phyloP scores from a whole-genome alignment of 2,888 invertebrate species.

The Melinaea marsaeus region DNA sequence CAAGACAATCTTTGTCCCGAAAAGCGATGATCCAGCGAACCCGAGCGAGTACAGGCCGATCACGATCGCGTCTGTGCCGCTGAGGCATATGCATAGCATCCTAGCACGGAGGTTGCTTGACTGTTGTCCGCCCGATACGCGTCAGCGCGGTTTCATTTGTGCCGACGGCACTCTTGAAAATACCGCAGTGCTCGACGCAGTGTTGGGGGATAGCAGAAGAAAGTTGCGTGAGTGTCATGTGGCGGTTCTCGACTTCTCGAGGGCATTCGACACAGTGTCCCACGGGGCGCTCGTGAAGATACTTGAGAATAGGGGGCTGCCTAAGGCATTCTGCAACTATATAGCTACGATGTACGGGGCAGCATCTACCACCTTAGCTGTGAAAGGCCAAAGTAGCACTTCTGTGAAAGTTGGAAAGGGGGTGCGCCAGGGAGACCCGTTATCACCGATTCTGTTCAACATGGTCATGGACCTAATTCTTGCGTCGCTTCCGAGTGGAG shows the following conservation, averaged over 20 bases:
- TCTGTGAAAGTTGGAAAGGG: slow-evolving; percentile 41
- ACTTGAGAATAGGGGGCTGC: slow-evolving; percentile 44
- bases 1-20: slow-evolving; percentile 35
- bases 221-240: slow-evolving; percentile 44
- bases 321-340: slow-evolving; percentile 39
- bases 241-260: slow-evolving; percentile 55
- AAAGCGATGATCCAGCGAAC: slow-evolving; percentile 28
- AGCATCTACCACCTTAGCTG: slow-evolving; percentile 39
- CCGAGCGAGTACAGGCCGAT: slow-evolving; percentile 40
- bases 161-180: slow-evolving; percentile 50
- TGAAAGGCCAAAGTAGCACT: slow-evolving; percentile 27
- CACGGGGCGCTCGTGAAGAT: slow-evolving; percentile 40
- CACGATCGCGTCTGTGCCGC: slow-evolving; percentile 35
- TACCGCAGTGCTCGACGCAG: slow-evolving; percentile 38
- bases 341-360: slow-evolving; percentile 43
- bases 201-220: slow-evolving; percentile 33
- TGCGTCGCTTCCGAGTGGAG: slow-evolving; percentile 31
- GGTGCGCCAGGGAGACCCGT: slow-evolving; percentile 57
- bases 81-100: slow-evolving; percentile 37
- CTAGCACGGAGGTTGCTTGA: slow-evolving; percentile 13
- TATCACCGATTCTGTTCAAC: slow-evolving; percentile 52
- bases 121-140: slow-evolving; percentile 18
- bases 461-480: slow-evolving; percentile 34
- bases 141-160: no score
- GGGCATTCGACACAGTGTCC: slow-evolving; percentile 55